These are phyloP conservation scores for Clavelina lepadiformis DNA, from an alignment of 23 tunicate species.

Conservation along the genomic window DNA sequence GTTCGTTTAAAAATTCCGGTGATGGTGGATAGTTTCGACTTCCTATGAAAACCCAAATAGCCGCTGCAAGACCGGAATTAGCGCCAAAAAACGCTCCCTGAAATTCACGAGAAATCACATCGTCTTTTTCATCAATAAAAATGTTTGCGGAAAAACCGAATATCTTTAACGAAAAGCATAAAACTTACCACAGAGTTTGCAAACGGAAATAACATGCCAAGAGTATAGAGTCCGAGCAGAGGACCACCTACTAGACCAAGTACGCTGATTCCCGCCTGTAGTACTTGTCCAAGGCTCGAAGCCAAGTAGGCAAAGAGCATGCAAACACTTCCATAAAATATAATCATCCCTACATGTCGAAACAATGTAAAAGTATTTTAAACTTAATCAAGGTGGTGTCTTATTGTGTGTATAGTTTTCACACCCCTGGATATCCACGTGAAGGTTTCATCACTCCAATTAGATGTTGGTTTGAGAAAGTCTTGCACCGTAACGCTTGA, in stretches of 20 bases:
- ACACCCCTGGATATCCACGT: slow-evolving; percentile 38
- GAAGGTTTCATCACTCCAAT: background rate
- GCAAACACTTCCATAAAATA: slow-evolving; percentile 25
- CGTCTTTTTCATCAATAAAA: no score
- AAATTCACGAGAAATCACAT: no score
- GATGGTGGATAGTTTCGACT: slow-evolving; percentile 10
- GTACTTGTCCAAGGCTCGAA: slow-evolving; percentile 12
- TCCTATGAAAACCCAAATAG: slow-evolving; percentile 5
- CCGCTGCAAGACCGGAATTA: slow-evolving; percentile 9
- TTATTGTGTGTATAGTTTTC: no score
- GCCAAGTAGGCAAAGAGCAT: slow-evolving; percentile 32
- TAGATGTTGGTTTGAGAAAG: slow-evolving; percentile 9
- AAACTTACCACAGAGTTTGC: no score
- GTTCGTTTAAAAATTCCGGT: background rate
- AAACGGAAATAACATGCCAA: slow-evolving; percentile 30
- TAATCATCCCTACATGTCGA: slow-evolving; percentile 17
- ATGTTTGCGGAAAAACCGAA: no score
- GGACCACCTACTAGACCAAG: slow-evolving; percentile 48
- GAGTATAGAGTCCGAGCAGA: slow-evolving; percentile 34
- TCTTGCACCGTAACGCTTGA: slow-evolving; percentile 31
- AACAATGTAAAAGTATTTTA: no score
- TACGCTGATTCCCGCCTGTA: slow-evolving; percentile 45
- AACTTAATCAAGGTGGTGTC: no score
- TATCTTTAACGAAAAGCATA: no score
- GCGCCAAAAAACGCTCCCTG: slow-evolving; percentile 10